These are phyloP conservation scores for Misgurnus mizolepis DNA, from an alignment of 2,113 vertebrate genomes.

Conservation along the genomic window DNA sequence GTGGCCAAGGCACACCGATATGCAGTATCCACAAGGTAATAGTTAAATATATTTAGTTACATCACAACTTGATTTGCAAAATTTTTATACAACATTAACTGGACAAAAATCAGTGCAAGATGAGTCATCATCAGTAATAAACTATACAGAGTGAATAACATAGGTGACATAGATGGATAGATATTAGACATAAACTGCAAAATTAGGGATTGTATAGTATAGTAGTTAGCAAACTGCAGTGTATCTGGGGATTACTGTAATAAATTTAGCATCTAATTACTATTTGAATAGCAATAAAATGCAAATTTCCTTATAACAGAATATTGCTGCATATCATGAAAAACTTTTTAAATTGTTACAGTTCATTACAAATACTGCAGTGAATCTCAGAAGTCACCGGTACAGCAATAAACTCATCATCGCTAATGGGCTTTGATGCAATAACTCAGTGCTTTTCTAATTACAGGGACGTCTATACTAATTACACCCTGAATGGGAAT, in stretches of 20 bases:
- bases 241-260: not conserved
- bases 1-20: too few relatives aligned
- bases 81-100: too few relatives aligned
- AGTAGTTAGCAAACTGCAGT: not conserved
- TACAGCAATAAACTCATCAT: slow-evolving; percentile 55
- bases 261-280: not conserved
- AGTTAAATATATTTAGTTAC: too few relatives aligned
- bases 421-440: slow-evolving; percentile 54
- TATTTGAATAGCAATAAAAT: not conserved
- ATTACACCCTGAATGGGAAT: slow-evolving; percentile 51
- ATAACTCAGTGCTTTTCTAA: slow-evolving; percentile 58
- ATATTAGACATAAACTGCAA: too few relatives aligned
- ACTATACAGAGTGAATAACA: too few relatives aligned
- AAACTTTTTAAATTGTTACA: slow-evolving; percentile 8
- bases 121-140: too few relatives aligned
- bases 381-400: slow-evolving; percentile 16
- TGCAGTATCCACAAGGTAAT: too few relatives aligned
- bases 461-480: slow-evolving; percentile 51
- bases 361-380: slow-evolving; percentile 23
- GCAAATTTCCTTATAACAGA: not conserved
- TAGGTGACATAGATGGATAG: too few relatives aligned
- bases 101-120: too few relatives aligned
- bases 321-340: not conserved
- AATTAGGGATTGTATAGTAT: not conserved
- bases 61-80: too few relatives aligned